These are phyloP conservation scores for Ectemnius cavifrons DNA, from an alignment of 2,888 invertebrate genomes.

Conservation along the genomic window DNA sequence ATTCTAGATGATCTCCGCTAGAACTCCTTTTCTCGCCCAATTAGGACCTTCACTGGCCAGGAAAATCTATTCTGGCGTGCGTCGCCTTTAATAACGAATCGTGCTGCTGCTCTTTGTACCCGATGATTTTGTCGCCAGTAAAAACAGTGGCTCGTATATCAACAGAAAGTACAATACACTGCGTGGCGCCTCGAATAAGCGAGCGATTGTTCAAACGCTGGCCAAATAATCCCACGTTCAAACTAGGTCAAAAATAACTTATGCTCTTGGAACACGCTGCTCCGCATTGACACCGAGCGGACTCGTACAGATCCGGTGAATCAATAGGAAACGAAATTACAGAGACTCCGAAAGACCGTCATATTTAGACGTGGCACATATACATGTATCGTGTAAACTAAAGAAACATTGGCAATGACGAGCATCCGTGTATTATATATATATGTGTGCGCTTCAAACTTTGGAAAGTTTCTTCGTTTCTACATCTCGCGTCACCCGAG, in stretches of 20 bases:
- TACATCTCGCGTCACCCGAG: neutral
- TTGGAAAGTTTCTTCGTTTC: neutral
- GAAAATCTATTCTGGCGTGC: slow-evolving; percentile 25
- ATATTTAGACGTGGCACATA: slow-evolving; percentile 6
- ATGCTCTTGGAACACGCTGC: no score
- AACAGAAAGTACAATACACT: no score
- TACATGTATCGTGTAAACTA: neutral
- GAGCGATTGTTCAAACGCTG: no score
- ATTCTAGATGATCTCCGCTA: neutral
- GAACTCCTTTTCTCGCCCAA: slow-evolving; percentile 25
- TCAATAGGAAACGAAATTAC: no score
- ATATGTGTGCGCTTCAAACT: neutral
- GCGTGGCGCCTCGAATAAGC: no score
- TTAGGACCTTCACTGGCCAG: slow-evolving; percentile 29
- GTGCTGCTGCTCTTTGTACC: slow-evolving; percentile 5
- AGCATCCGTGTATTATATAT: neutral
- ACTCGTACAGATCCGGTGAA: no score
- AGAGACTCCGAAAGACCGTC: neutral
- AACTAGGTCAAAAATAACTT: no score
- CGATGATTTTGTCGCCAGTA: neutral
- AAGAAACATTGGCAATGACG: neutral
- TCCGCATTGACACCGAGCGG: no score
- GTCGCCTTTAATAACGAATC: slow-evolving; percentile 8
- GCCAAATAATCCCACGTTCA: no score
- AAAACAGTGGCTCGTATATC: no score